Evolutionary conservation across 2,888 invertebrate species (phyloP).

Genomic region (Ryuthela nishihirai): DNA sequence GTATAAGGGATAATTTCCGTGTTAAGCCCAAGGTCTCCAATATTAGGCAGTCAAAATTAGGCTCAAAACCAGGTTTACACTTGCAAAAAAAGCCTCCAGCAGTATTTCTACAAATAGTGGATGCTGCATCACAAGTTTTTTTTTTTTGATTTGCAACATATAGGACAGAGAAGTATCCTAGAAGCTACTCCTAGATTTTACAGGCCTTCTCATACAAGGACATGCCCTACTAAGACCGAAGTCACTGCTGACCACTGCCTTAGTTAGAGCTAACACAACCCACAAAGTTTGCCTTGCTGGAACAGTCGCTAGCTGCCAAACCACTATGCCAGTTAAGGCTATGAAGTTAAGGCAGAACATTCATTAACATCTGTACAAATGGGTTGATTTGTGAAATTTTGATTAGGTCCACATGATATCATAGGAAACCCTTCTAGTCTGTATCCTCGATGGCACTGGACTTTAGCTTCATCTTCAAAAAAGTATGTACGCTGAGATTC

Average conservation of each 20-base stretch:
- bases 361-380: conserved; percentile 90
- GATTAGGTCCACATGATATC: conserved; percentile 79
- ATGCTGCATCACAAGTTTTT: conserved; percentile 84
- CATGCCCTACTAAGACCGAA: no score
- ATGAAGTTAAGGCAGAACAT: conserved; percentile 73
- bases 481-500: conserved; percentile 64
- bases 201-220: no score
- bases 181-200: no score
- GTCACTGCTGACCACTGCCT: no score
- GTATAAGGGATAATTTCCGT: conserved; percentile 88
- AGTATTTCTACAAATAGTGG: conserved; percentile 84
- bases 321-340: no score
- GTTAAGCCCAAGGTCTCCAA: conserved; percentile 79
- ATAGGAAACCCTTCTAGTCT: conserved; percentile 71
- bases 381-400: conserved; percentile 76
- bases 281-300: no score
- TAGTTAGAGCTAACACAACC: no score
- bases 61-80: conserved; percentile 57
- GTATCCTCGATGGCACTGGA: conserved; percentile 86
- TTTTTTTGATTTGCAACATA: no score
- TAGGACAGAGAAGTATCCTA: no score
- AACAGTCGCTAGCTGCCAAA: no score
- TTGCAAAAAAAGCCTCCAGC: conserved; percentile 81
- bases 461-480: conserved; percentile 84
- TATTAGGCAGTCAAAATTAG: conserved; percentile 51